Percentiles rank a stretch among this genome's conserved stretches.
Conservation (phyloP, 2,797 vertebrate genomes). For the Thaleichthys pacificus region DNA sequence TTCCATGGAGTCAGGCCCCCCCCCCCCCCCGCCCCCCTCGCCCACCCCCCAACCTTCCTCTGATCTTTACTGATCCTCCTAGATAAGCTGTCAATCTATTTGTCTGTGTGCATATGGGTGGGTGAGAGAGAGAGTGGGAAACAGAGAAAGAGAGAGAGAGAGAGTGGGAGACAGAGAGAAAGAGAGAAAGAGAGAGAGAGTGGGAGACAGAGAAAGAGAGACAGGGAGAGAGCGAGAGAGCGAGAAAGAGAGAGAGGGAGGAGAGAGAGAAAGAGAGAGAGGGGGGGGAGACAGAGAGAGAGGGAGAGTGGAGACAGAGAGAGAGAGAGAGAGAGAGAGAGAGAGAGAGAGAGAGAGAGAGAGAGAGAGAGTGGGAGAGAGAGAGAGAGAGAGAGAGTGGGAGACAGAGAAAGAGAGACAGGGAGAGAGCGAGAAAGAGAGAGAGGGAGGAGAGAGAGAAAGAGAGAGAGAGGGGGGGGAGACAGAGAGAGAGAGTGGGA, state of each 20-base stretch:
- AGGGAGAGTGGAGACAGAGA: neutral
- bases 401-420: no score
- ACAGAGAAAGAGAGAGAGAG: no score
- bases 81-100: conserved; percentile 57
- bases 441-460: neutral
- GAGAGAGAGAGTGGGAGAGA: neutral
- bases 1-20: conserved; percentile 41
- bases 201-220: no score
- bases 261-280: no score
- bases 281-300: neutral
- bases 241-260: neutral
- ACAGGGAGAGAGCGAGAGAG: neutral
- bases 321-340: neutral
- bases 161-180: no score
- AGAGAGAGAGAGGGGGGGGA: neutral
- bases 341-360: no score
- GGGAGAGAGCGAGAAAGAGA: no score
- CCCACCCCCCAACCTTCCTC: conserved; percentile 41
- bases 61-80: conserved; percentile 54
- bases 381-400: neutral
- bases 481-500: no score
- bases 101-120: conserved; percentile 22
- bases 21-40: conserved; percentile 28
- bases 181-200: no score
- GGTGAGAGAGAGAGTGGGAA: neutral